A percentile compares a stretch with the other conserved stretches of the same genome.
These are phyloP conservation scores for Drosophila azteca DNA, from an alignment of 1,140 invertebrate genomes.

Conservation along the genomic window DNA sequence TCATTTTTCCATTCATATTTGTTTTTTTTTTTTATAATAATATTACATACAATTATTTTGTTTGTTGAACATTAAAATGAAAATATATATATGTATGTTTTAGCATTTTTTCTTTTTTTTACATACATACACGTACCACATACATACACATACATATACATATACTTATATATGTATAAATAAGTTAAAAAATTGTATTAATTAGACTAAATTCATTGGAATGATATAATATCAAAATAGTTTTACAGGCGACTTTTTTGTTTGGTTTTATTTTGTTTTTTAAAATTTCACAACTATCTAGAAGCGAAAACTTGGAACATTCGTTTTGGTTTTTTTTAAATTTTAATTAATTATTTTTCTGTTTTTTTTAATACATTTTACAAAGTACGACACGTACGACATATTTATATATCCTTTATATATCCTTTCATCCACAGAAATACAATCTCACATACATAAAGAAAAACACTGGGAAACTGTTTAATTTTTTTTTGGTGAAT, in stretches of 20 bases:
- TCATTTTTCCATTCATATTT: slow-evolving; percentile 23
- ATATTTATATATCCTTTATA: slow-evolving; percentile 27
- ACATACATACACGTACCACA: slow-evolving; percentile 74
- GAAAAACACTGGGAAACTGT: slow-evolving; percentile 13
- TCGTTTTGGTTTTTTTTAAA: slow-evolving; percentile 20
- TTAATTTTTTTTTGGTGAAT: not conserved
- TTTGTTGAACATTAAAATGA: slow-evolving; percentile 77
- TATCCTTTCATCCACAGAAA: slow-evolving; percentile 18
- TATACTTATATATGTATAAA: slow-evolving; percentile 77
- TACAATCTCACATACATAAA: slow-evolving; percentile 25
- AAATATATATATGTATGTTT: slow-evolving; percentile 60
- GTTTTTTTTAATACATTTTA: slow-evolving; percentile 60
- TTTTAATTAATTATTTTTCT: slow-evolving; percentile 15
- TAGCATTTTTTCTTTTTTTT: slow-evolving; percentile 65
- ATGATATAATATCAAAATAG: slow-evolving; percentile 82
- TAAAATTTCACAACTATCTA: slow-evolving; percentile 81
- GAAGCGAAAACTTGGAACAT: slow-evolving; percentile 73
- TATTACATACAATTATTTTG: slow-evolving; percentile 30
- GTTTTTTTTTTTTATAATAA: slow-evolving; percentile 19
- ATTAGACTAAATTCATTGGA: slow-evolving; percentile 82
- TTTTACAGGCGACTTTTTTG: slow-evolving; percentile 71
- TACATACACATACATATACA: slow-evolving; percentile 69
- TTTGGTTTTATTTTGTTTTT: not conserved
- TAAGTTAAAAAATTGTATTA: slow-evolving; percentile 81
- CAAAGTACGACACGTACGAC: slow-evolving; percentile 64